Percentiles rank a stretch among this genome's conserved stretches.
Evolutionary conservation across 1,140 invertebrate genomes (phyloP).

Genomic region (Tetragnatha versicolor): DNA sequence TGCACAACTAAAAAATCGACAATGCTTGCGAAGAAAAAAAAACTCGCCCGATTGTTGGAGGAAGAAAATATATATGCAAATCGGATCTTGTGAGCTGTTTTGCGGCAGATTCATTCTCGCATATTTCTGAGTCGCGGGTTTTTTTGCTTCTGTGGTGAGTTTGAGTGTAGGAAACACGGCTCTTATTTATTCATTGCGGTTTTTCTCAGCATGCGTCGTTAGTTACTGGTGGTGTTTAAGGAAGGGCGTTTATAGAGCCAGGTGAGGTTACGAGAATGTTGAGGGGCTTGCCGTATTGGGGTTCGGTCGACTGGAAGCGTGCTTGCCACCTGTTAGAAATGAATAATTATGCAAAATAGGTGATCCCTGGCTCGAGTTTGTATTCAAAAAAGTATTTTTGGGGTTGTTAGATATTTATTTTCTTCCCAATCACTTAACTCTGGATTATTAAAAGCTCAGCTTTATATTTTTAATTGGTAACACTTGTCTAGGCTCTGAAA

Average conservation of each 20-base stretch:
- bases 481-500: too few relatives aligned
- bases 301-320: background rate
- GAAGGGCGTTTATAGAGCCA: conserved; percentile 17
- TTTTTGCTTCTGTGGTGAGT: background rate
- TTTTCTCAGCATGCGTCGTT: conserved; percentile 17
- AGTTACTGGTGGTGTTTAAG: conserved; percentile 3
- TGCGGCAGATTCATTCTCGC: conserved; percentile 41
- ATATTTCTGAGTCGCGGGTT: background rate
- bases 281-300: background rate
- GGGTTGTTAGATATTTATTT: too few relatives aligned
- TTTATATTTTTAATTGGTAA: too few relatives aligned
- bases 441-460: too few relatives aligned
- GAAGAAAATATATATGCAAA: conserved; percentile 42
- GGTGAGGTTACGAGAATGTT: too few relatives aligned
- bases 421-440: too few relatives aligned
- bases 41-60: conserved; percentile 25
- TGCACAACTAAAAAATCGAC: conserved; percentile 43
- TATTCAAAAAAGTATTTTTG: too few relatives aligned
- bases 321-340: conserved; percentile 1
- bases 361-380: too few relatives aligned
- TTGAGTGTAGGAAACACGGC: background rate
- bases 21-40: conserved; percentile 14
- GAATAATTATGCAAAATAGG: conserved; percentile 13
- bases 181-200: conserved; percentile 3
- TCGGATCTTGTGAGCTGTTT: conserved; percentile 32